phyloP scores from a whole-genome alignment of 2,888 invertebrate species.

The Magallana nippona region DNA sequence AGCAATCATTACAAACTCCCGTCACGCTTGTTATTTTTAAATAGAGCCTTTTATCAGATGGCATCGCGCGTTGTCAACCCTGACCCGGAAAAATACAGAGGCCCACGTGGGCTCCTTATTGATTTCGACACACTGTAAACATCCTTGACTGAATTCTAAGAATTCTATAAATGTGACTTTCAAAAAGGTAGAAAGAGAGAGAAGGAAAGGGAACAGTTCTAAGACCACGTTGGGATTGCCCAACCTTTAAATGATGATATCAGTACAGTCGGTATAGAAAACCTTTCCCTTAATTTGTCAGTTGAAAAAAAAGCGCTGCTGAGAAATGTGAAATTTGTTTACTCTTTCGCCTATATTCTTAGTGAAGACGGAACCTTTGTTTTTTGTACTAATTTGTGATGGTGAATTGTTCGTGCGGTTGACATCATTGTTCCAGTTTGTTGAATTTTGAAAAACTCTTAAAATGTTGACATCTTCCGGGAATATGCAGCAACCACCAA shows the following conservation, averaged over 20 bases:
- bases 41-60: conserved; percentile 19
- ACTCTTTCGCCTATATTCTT: background rate
- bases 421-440: background rate
- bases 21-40: background rate
- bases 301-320: background rate
- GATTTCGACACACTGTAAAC: conserved; percentile 28
- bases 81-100: conserved; percentile 13
- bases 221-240: conserved; percentile 10
- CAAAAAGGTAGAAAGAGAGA: background rate
- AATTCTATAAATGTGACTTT: conserved; percentile 37
- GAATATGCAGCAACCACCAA: conserved; percentile 9
- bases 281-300: background rate
- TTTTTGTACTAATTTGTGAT: background rate
- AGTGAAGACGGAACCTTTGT: conserved; percentile 3
- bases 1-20: background rate
- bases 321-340: background rate
- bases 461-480: conserved; percentile 20
- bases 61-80: conserved; percentile 28
- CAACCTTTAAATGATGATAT: conserved; percentile 25
- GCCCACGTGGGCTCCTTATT: conserved; percentile 46
- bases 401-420: background rate
- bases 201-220: background rate
- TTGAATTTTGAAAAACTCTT: background rate
- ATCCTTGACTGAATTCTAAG: conserved; percentile 47
- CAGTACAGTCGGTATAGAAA: background rate